Evolutionary conservation across 2,888 invertebrate species (phyloP).

Genomic region (Nycteola revayana): DNA sequence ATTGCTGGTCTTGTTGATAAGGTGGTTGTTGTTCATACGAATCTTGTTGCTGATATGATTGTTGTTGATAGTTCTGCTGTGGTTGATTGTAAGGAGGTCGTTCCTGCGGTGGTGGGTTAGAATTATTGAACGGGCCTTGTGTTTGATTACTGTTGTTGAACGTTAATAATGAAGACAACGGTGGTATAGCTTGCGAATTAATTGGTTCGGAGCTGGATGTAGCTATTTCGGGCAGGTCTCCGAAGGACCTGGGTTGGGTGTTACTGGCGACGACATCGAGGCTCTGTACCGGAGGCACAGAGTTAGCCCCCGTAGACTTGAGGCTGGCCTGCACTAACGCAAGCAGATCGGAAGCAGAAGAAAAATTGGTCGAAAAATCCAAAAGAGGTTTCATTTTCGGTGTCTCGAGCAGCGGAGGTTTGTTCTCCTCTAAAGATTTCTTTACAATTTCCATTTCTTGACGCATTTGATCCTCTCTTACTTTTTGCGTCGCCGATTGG

Average conservation of each 20-base stretch:
- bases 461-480: conserved; percentile 83
- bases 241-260: conserved; percentile 62
- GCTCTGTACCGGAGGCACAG: conserved; percentile 20
- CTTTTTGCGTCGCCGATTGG: conserved; percentile 88
- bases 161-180: not conserved
- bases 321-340: conserved; percentile 69
- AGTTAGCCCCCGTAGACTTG: conserved; percentile 38
- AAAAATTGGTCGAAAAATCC: conserved; percentile 41
- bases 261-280: conserved; percentile 47
- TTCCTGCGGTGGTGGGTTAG: not conserved
- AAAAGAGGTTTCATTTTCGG: conserved; percentile 12
- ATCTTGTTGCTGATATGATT: conserved; percentile 2
- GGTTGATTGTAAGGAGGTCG: not conserved
- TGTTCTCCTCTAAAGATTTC: conserved; percentile 64
- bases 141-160: not conserved
- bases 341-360: conserved; percentile 61
- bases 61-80: conserved; percentile 3
- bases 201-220: conserved; percentile 4
- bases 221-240: conserved; percentile 48
- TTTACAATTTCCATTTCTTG: conserved; percentile 82
- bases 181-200: conserved; percentile 8
- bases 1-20: not conserved
- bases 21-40: conserved; percentile 1
- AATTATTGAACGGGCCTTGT: not conserved
- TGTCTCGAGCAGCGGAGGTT: conserved; percentile 19